These are phyloP conservation scores for Trachymyrmex cornetzi DNA, from an alignment of 1,140 invertebrate species.

Conservation along the genomic window DNA sequence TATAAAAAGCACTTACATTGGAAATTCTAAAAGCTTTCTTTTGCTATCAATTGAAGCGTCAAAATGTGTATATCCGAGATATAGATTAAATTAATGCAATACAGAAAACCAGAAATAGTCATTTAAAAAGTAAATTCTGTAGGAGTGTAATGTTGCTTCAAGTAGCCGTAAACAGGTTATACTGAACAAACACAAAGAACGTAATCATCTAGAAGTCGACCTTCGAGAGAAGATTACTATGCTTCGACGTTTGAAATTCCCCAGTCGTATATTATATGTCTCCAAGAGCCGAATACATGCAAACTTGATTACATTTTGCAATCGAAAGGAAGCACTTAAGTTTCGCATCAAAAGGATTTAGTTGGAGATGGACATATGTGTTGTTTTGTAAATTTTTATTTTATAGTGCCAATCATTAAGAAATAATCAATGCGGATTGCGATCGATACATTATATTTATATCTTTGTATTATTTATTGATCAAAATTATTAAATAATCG, in stretches of 20 bases:
- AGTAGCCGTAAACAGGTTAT: conserved; percentile 13
- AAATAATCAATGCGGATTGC: neutral
- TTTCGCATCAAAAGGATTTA: neutral
- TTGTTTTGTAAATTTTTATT: neutral
- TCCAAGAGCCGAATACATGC: conserved; percentile 15
- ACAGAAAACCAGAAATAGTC: neutral
- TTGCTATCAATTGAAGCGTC: neutral
- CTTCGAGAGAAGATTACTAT: conserved; percentile 57
- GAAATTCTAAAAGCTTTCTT: neutral
- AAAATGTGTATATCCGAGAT: neutral
- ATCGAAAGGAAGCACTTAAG: conserved; percentile 16
- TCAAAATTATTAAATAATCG: conserved; percentile 5
- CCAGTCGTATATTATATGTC: conserved; percentile 20
- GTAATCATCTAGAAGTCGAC: conserved; percentile 32
- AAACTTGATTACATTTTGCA: conserved; percentile 41
- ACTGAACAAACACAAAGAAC: conserved; percentile 6
- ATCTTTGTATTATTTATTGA: neutral
- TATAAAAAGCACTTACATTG: neutral
- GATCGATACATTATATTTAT: neutral
- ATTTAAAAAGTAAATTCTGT: conserved; percentile 20
- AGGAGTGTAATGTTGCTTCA: neutral
- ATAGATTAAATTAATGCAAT: neutral
- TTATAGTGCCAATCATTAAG: neutral
- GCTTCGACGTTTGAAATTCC: conserved; percentile 47
- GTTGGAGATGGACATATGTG: neutral